Evolutionary conservation across 2,797 vertebrate species (phyloP), one percentile per base, ranked within the genome.

Genomic region (Pseudochirops corinnae): DNA sequence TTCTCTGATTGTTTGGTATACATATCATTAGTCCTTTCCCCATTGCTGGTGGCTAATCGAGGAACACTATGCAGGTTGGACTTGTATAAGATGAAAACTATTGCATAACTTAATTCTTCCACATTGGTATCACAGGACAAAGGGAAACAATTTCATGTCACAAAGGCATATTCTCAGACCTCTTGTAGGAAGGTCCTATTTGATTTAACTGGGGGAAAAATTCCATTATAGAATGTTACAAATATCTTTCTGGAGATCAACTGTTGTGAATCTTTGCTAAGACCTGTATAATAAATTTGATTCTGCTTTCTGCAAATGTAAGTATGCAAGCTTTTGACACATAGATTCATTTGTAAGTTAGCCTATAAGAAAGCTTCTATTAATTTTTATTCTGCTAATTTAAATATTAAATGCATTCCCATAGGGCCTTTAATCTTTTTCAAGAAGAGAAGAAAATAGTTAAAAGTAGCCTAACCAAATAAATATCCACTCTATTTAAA

Each of bases 361-460:
- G 28, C 74, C 24, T 12, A 56, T 92, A 28, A 4, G 0, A 11
- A 74, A 91, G n/a, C 1, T 60, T 92, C 52, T 96, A 50, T 93
- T 11, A 56, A 74, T 62, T 95, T 96, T 46, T 56, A 91, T 93
- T 92, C 0, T 28, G 93, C 90, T 53, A n/a, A 62, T 92, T 97
- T 95, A 57, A 94, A 92, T 90, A 46, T 39, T 57, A 92, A 92
- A 0, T 60, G n/a, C 82, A 93, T 92, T 94, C 94, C 28, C 26
- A 94, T 1, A 87, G 11, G 1, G 0, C 29, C 91, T 62, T 91
- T 94, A 33, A 93, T 91, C 2, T 29, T 93, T 94, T 95, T 95
- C 18, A 92, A 90, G 60, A 93, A 90, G 92, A 28, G 11, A 21
- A 67, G 92, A 90, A 92, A 24, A 55, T 55, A 46, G 24, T 58